Percentiles rank a stretch among this genome's conserved stretches.
Conservation (phyloP, 2,888 invertebrate species). For the Melangyna quadrimaculata region DNA sequence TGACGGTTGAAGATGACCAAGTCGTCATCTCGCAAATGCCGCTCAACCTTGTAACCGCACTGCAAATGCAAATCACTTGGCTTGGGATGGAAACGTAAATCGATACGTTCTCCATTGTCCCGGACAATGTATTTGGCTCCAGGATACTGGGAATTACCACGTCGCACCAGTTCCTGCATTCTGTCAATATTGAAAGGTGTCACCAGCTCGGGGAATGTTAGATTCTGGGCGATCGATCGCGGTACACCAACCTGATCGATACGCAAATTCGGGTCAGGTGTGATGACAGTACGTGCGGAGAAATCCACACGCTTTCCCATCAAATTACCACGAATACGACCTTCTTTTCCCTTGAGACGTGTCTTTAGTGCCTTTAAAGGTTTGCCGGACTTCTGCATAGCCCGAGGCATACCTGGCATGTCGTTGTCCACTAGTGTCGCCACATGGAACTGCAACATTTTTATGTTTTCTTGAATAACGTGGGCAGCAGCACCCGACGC, state of each 20-base stretch:
- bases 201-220: conserved; percentile 99
- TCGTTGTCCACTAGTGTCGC: conserved; percentile 99
- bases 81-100: conserved; percentile 98
- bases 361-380: conserved; percentile 99
- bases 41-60: conserved; percentile 97
- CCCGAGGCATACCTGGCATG: conserved; percentile 98
- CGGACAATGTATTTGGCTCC: conserved; percentile 99
- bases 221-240: conserved; percentile 97
- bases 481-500: conserved; percentile 98
- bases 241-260: conserved; percentile 99
- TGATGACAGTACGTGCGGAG: conserved; percentile 99
- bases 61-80: conserved; percentile 97
- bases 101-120: conserved; percentile 99
- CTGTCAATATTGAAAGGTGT: conserved; percentile 99
- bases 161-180: conserved; percentile 92
- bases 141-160: conserved; percentile 99
- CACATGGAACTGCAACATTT: conserved; percentile 99
- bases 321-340: conserved; percentile 98
- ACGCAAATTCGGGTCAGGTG: conserved; percentile 96
- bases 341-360: conserved; percentile 98
- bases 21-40: conserved; percentile 99
- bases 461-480: conserved; percentile 97
- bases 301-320: conserved; percentile 99
- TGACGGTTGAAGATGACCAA: conserved; percentile 99
- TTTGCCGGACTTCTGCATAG: conserved; percentile 99